Percentiles rank a stretch among this genome's conserved stretches.
phyloP scores from a whole-genome alignment of 2,888 invertebrate species.

The Kuschelorhynchus macadamiae region DNA sequence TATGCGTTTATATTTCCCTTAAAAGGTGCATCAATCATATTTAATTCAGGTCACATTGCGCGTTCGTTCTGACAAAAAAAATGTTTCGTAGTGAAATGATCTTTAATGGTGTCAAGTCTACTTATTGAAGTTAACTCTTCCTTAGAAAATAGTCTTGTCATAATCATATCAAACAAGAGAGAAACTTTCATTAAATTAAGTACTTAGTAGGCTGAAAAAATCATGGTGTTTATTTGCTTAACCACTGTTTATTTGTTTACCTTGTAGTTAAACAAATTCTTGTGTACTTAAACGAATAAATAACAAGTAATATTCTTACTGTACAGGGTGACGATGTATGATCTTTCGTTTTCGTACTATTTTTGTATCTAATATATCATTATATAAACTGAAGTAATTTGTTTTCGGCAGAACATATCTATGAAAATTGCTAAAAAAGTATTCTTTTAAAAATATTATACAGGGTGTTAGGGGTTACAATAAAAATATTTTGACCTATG shows the following conservation, averaged over 20 bases:
- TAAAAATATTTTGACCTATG: too few relatives aligned
- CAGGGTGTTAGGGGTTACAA: too few relatives aligned
- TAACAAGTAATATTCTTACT: background rate
- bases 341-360: too few relatives aligned
- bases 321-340: background rate
- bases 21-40: too few relatives aligned
- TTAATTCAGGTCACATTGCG: slow-evolving; percentile 22
- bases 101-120: slow-evolving; percentile 34
- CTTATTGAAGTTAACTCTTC: slow-evolving; percentile 26
- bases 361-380: too few relatives aligned
- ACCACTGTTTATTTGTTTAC: background rate
- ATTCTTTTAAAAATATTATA: too few relatives aligned
- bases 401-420: too few relatives aligned
- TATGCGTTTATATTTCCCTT: too few relatives aligned
- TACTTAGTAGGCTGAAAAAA: slow-evolving; percentile 34
- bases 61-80: slow-evolving; percentile 16
- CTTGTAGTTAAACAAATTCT: background rate
- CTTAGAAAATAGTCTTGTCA: slow-evolving; percentile 30
- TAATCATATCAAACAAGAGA: slow-evolving; percentile 34
- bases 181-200: slow-evolving; percentile 33
- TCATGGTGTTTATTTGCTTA: background rate
- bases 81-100: slow-evolving; percentile 25
- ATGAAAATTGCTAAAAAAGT: too few relatives aligned
- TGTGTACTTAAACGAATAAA: background rate
- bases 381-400: too few relatives aligned